Base-by-base conservation (phyloP, 2,888 invertebrate species). In the Trichopoda pennipes region DNA sequence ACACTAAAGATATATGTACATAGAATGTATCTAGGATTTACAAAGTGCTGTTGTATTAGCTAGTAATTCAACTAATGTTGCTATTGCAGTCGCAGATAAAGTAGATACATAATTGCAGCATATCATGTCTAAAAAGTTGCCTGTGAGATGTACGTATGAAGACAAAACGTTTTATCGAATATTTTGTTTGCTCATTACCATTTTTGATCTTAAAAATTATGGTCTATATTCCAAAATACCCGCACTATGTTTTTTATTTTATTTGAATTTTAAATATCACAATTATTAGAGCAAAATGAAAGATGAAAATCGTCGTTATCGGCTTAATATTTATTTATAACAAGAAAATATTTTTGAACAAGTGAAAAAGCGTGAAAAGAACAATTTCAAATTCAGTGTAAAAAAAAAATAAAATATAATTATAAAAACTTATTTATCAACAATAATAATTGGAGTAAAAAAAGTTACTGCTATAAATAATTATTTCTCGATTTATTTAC, bases 131-230 rank as follows among this genome's bases (percentile, higher is more conserved):
- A 7, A 53, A 28, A 28, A 14, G 9, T 35, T n/a, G n/a, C n/a
- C n/a, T n/a, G 10, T 56, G 21, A 56, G 51, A 42, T 32, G 21
- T 49, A 49, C 64, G 69, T 63, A 74, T 47, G 60, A 49, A 76
- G 55, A 53, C 75, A 70, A 61, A 60, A 58, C 56, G 60, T 51
- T 73, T 66, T 63, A 49, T 61, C 19, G 32, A 23, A 68, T 28
- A 32, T 53, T 49, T 55, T 68, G 47, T 55, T 55, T 72, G 58
- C 32, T 80, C 72, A 76, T 76, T 80, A 76, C 66, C 55, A 72
- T 76, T 66, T 72, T 66, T 66, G 66, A 80, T 76, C 76, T 68
- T 60, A 60, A 51, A 58, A 70, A 76, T 64, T 53, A 76, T 80
- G 76, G 66, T 72, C 53, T 51, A n/a, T 60, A 38, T 32, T 23